phyloP scores from a whole-genome alignment of 1,140 invertebrate species.

The Acromyrmex echinatior region DNA sequence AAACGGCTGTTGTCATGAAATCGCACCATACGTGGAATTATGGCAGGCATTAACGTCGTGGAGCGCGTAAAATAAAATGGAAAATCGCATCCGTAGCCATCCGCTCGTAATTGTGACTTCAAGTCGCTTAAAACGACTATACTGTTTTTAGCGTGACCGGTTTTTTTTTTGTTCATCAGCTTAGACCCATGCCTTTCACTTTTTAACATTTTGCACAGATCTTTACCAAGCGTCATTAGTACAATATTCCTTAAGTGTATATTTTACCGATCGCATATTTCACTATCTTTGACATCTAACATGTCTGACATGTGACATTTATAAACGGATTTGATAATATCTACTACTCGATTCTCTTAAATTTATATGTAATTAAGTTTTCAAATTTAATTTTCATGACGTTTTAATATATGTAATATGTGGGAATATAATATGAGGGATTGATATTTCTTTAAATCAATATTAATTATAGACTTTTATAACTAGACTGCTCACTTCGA shows the following conservation, averaged over 20 bases:
- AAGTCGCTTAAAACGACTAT: slow-evolving; percentile 9
- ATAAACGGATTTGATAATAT: background rate
- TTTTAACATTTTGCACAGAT: slow-evolving; percentile 17
- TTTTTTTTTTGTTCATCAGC: slow-evolving; percentile 7
- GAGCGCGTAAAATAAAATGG: slow-evolving; percentile 60
- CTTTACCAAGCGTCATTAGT: slow-evolving; percentile 1
- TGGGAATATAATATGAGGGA: background rate
- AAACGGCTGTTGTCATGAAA: slow-evolving; percentile 42
- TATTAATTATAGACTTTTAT: background rate
- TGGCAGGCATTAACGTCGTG: slow-evolving; percentile 41
- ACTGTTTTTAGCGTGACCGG: slow-evolving; percentile 29
- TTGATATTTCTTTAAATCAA: background rate
- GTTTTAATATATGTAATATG: background rate
- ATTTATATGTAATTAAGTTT: background rate
- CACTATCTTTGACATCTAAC: slow-evolving; percentile 27
- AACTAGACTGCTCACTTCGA: no score
- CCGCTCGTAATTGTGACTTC: background rate
- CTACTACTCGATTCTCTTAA: background rate
- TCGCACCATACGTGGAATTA: slow-evolving; percentile 48
- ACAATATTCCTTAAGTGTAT: background rate
- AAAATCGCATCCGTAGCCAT: slow-evolving; percentile 44
- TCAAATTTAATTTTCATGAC: background rate
- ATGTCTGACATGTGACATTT: slow-evolving; percentile 14
- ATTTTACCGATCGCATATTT: slow-evolving; percentile 14
- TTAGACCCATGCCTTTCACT: slow-evolving; percentile 36